Evolutionary conservation across 2,888 invertebrate genomes (phyloP), one percentile per base, ranked within the genome.

Genomic region (Agrilus cyanescens): DNA sequence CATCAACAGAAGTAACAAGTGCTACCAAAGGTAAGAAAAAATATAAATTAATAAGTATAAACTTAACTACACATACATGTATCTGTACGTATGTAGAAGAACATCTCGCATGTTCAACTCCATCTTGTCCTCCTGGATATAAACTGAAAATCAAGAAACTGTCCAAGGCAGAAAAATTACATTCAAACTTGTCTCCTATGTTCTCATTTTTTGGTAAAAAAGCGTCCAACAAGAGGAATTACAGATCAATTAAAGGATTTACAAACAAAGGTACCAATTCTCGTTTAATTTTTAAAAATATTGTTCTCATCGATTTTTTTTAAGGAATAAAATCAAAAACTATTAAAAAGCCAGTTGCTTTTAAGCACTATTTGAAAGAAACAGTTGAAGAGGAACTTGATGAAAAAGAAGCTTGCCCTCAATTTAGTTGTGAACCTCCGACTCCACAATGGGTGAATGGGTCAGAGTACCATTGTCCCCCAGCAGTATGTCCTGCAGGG

Each of bases 401-500:
- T 12, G 46, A 50, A 20, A 30, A 48, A 14, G 36, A 44, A 13
- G 38, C 43, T 32, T 53, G 52, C 33, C 47, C 45, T 4, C 41
- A 41, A 35, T 50, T 46, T 33, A 41, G 31, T 5, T 50, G 50
- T 32, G 45, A 38, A 12, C 45, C 40, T 12, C 25, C 40, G 25
- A 16, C 35, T 12, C 39, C 25, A 25, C 32, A 29, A 29, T 5
- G 3, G 16, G 15, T 6, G 38, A 38, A 33, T 33, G 15, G 33
- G 4, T 13, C 13, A 8, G 40, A 37, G 16, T 51, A 51, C 10
- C 25, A 25, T 10, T 65, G 65, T 46, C 60, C 61, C 0, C 53
- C 69, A 1, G 68, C 71, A 2, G 51, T 56, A 8, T 85, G 85
- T 53, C 82, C 81, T 0, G 63, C 70, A 0, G 72, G 71, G 1